A percentile compares a stretch with the other conserved stretches of the same genome.
These are phyloP conservation scores for Galemys pyrenaicus DNA, from an alignment of 2,113 vertebrate genomes.

Conservation along the genomic window DNA sequence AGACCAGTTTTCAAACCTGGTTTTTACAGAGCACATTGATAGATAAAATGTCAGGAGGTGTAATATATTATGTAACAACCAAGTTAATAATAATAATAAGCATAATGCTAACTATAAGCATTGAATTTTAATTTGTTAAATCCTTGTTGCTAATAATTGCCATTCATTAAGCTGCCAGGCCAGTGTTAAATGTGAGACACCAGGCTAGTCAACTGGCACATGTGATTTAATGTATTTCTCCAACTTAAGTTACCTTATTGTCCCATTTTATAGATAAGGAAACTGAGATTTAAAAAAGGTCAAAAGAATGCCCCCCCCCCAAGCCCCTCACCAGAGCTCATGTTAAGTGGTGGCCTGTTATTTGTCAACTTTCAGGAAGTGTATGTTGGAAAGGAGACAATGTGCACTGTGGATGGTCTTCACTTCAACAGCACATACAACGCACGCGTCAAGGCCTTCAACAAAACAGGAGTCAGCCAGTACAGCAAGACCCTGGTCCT, in stretches of 20 bases:
- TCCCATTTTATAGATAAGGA: not conserved
- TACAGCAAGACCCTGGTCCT: conserved; percentile 99
- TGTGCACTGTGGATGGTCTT: conserved; percentile 99
- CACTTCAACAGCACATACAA: conserved; percentile 99
- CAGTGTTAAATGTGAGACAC: not conserved
- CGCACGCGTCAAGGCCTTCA: conserved; percentile 97
- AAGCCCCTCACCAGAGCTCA: not conserved
- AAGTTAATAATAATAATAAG: not conserved
- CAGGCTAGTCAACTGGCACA: not conserved
- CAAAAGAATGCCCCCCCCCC: not conserved
- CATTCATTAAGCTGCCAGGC: not conserved
- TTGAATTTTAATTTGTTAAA: not conserved
- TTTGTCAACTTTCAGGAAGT: conserved; percentile 90
- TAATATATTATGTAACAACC: not conserved
- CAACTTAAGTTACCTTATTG: not conserved
- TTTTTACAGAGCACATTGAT: not conserved
- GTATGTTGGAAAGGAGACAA: conserved; percentile 97
- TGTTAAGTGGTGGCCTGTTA: not conserved
- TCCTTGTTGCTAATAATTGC: not conserved
- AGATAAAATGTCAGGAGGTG: not conserved
- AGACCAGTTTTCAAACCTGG: not conserved
- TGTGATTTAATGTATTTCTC: not conserved
- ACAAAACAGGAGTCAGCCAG: conserved; percentile 95
- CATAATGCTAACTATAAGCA: not conserved
- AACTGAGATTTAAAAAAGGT: not conserved